phyloP scores from a whole-genome alignment of 2,888 invertebrate genomes.

The Luffia ferchaultella region DNA sequence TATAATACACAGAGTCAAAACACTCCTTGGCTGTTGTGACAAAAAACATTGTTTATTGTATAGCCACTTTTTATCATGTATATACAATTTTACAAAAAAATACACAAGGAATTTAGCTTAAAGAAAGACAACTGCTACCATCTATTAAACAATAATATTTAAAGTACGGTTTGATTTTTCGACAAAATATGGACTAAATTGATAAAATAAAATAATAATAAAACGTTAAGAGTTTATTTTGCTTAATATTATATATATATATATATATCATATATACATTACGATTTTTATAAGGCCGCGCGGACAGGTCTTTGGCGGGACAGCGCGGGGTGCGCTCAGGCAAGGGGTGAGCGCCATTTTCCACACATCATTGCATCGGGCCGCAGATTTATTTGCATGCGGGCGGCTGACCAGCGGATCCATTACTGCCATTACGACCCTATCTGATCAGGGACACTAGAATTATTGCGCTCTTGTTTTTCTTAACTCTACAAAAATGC shows the following conservation, averaged over 20 bases:
- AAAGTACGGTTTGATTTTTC: no score
- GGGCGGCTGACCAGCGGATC: slow-evolving; percentile 65
- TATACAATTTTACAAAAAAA: no score
- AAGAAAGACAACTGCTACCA: no score
- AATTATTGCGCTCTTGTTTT: slow-evolving; percentile 62
- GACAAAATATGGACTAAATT: no score
- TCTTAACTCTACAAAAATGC: slow-evolving; percentile 55
- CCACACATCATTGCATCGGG: slow-evolving; percentile 67
- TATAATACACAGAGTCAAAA: no score
- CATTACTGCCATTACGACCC: slow-evolving; percentile 61
- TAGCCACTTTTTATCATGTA: no score
- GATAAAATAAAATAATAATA: not conserved
- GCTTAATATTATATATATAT: no score
- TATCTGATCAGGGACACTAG: slow-evolving; percentile 63
- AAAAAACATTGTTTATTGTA: no score
- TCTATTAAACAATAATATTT: no score
- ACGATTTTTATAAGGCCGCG: slow-evolving; percentile 1
- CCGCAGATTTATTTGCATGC: slow-evolving; percentile 68
- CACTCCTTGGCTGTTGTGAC: no score
- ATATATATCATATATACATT: no score
- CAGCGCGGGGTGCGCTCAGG: slow-evolving; percentile 21
- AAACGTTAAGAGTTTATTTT: not conserved
- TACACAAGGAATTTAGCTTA: no score
- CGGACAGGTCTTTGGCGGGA: slow-evolving; percentile 19
- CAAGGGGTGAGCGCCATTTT: slow-evolving; percentile 58